Evolutionary conservation across 2,797 vertebrate species (phyloP).

Genomic region (Hyperoplus lanceolatus): DNA sequence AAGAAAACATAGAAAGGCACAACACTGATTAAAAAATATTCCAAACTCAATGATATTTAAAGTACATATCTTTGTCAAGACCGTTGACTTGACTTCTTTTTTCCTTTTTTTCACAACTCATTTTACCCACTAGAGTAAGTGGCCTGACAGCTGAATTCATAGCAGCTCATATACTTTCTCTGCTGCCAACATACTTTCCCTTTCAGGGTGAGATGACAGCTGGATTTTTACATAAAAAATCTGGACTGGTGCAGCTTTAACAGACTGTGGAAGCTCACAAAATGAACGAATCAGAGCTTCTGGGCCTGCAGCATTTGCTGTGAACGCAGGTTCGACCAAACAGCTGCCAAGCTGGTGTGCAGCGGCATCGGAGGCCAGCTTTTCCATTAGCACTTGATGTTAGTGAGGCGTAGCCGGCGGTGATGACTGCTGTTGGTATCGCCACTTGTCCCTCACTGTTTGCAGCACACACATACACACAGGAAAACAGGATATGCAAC

Average conservation of each 20-base stretch:
- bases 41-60: neutral
- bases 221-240: conserved; percentile 56
- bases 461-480: conserved; percentile 33
- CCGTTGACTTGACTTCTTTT: neutral
- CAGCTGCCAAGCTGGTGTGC: conserved; percentile 57
- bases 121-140: neutral
- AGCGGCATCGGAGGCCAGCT: conserved; percentile 51
- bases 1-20: neutral
- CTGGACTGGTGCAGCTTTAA: conserved; percentile 29
- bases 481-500: conserved; percentile 67
- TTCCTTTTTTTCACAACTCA: neutral
- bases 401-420: conserved; percentile 63
- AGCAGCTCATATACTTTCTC: neutral
- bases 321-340: conserved; percentile 37
- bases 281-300: conserved; percentile 17
- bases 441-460: conserved; percentile 32
- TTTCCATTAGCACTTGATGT: conserved; percentile 71
- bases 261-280: conserved; percentile 31
- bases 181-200: conserved; percentile 17
- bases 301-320: conserved; percentile 10
- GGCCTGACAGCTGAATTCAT: conserved; percentile 5
- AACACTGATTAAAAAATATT: neutral
- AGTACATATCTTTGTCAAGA: neutral
- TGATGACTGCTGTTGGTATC: conserved; percentile 62
- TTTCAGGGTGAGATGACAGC: conserved; percentile 47